Percentiles rank a stretch among this genome's conserved stretches.
These are phyloP conservation scores for Acrocephalus kingi DNA, from an alignment of 2,113 vertebrate species.

Conservation along the genomic window DNA sequence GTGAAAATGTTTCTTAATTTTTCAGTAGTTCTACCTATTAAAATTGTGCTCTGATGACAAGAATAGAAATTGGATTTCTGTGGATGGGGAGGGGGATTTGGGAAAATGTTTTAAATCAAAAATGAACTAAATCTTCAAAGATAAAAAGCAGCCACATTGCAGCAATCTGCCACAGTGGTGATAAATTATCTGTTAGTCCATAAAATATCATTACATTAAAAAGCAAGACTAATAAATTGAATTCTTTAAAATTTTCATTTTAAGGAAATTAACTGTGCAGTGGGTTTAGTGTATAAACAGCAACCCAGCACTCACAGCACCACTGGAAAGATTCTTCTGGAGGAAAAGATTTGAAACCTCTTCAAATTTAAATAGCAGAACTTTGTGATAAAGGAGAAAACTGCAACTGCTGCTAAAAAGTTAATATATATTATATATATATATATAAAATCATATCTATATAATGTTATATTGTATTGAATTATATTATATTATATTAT, in stretches of 20 bases:
- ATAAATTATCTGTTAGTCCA: not conserved
- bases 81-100: not conserved
- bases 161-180: not conserved
- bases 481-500: too few species aligned
- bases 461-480: too few species aligned
- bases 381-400: not conserved
- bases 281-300: not conserved
- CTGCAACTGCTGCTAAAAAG: not conserved
- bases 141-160: not conserved
- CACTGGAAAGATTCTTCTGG: not conserved
- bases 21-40: not conserved
- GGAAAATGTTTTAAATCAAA: not conserved
- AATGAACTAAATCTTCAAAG: not conserved
- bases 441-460: too few species aligned
- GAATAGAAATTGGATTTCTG: not conserved
- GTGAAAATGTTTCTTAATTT: slow-evolving; percentile 19
- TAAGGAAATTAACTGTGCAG: not conserved
- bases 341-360: not conserved
- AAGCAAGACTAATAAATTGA: not conserved
- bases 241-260: not conserved
- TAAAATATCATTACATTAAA: not conserved
- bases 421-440: not conserved
- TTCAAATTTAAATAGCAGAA: not conserved
- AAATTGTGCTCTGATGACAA: not conserved
- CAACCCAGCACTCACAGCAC: not conserved